Evolutionary conservation across 2,888 invertebrate species (phyloP).

Genomic region (Chouioia cunea): DNA sequence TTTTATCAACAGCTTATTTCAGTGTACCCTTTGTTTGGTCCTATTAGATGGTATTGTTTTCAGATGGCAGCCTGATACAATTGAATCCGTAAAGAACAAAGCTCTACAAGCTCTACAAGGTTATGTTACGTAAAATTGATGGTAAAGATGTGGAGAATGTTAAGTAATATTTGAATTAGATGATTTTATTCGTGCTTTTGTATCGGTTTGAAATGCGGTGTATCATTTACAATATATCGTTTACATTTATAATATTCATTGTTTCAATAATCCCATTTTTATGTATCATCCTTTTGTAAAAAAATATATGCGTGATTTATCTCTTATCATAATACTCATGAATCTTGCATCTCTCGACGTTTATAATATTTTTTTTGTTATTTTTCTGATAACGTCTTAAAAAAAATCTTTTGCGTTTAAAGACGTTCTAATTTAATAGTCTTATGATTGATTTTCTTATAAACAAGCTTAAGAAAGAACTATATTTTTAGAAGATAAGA

Average conservation of each 20-base stretch:
- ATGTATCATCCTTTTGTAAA: too few species aligned
- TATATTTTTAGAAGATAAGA: constrained; percentile 32
- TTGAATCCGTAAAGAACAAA: constrained; percentile 5
- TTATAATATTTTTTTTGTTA: background rate
- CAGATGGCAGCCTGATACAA: background rate
- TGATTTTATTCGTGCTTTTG: too few species aligned
- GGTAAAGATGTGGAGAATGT: constrained; percentile 5
- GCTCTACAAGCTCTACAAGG: background rate
- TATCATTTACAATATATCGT: too few species aligned
- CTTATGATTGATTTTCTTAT: constrained; percentile 50
- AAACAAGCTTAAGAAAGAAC: constrained; percentile 48
- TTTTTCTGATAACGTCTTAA: background rate
- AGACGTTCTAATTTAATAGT: constrained; percentile 45
- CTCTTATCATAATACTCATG: too few species aligned
- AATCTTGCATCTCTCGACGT: background rate
- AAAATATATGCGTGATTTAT: too few species aligned
- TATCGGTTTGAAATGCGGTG: too few species aligned
- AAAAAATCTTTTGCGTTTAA: constrained; percentile 18
- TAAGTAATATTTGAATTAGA: constrained; percentile 22
- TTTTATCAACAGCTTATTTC: constrained; percentile 30
- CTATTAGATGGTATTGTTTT: constrained; percentile 7
- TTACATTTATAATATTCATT: too few species aligned
- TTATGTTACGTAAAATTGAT: constrained; percentile 27
- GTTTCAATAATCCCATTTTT: too few species aligned
- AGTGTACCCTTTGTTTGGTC: background rate